phyloP scores from a whole-genome alignment of 2,113 vertebrate species.

The Brienomyrus brachyistius region DNA sequence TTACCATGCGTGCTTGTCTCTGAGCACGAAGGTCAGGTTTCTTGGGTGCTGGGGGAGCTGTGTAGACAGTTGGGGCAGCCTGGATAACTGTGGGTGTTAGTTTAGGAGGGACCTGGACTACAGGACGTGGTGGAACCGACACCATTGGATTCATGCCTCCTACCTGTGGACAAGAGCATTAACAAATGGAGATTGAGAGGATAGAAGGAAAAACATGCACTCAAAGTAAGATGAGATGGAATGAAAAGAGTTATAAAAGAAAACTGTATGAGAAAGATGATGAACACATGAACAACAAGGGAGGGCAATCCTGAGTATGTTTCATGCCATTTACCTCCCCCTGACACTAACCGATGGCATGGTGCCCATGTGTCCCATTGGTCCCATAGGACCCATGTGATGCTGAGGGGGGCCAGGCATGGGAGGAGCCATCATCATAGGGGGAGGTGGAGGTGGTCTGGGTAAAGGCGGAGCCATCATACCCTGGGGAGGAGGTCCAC shows the following conservation, averaged over 20 bases:
- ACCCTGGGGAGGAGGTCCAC: conserved; percentile 58
- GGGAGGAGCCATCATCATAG: conserved; percentile 74
- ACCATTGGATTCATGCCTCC: conserved; percentile 52
- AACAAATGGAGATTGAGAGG: not conserved
- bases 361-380: conserved; percentile 50
- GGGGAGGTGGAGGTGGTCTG: conserved; percentile 74
- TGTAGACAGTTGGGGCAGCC: conserved; percentile 72
- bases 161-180: conserved; percentile 38
- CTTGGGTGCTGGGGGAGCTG: conserved; percentile 55
- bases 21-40: conserved; percentile 53
- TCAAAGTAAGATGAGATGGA: not conserved
- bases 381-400: conserved; percentile 52
- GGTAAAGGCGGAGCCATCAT: conserved; percentile 73
- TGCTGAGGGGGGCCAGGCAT: conserved; percentile 63
- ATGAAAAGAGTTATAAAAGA: not conserved
- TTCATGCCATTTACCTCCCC: not conserved
- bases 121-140: conserved; percentile 42
- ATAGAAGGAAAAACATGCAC: not conserved
- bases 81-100: conserved; percentile 64
- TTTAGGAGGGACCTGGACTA: conserved; percentile 47
- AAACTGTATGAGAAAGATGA: not conserved
- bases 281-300: not conserved
- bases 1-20: conserved; percentile 64
- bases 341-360: conserved; percentile 43
- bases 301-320: not conserved